Base-by-base conservation (phyloP, 2,888 invertebrate genomes). In the Eupithecia subfuscata region DNA sequence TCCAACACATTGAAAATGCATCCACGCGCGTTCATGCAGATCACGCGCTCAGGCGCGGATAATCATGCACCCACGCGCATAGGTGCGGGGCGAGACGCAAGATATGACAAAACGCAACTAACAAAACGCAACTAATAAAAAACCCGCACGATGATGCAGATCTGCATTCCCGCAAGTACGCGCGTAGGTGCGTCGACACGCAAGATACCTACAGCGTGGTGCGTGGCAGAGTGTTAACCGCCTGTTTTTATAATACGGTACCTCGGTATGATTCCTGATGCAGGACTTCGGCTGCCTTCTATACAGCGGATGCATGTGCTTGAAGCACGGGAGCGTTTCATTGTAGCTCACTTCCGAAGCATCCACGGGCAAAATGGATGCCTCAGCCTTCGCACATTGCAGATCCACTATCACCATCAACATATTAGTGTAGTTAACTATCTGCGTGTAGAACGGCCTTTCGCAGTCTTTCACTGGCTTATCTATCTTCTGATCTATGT, bases 381-480 rank as follows among this genome's bases (percentile, higher is more conserved):
- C 93, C 69, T 95, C 95, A 4, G 92, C 92, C 73, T 90, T 90
- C 0, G 95, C 94, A 85, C 97, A 97, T 76, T 96, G 91, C 25
- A 93, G 95, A 85, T 97, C 96, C n/a, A 97, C 96, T 25, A 97
- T 97, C 68, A 98, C 92, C 84, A 98, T 93, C 75, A 98, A 92
- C 92, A 98, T 95, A 88, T 98, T 98, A 72, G 97, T 98, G 81
- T 96, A 96, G 77, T 97, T 96, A 76, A 98, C 97, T 64, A 96
- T 95, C 81, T 97, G 96, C 2, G 96, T 96, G 80, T 97, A 96
- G 90, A 97, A 98, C 34, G 97, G 96, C 85, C 96, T 85, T 8
- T 90, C 89, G 82, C 95, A 95, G 64, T 93, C 91, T 45, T 88
- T 88, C 60, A 92, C 77, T 1, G 91, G 93, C 70, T 91, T 91